These are phyloP conservation scores for Quadriops clusia DNA, from an alignment of 2,888 invertebrate species.

Conservation along the genomic window DNA sequence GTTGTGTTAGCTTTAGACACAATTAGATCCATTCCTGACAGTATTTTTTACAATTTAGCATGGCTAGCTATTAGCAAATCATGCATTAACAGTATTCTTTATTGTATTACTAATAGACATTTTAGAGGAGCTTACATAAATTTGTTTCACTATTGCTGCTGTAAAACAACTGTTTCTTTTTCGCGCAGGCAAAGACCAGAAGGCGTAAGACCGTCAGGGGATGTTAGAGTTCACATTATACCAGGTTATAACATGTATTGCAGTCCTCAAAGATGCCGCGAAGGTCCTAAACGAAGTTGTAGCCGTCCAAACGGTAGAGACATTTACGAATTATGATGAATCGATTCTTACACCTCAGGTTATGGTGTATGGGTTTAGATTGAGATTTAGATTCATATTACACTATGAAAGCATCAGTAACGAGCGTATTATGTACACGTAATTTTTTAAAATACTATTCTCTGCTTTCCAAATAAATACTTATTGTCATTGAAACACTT, in stretches of 20 bases:
- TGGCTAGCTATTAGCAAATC: constrained; percentile 62
- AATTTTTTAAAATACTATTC: too few relatives aligned
- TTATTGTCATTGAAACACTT: too few relatives aligned
- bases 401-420: constrained; percentile 4
- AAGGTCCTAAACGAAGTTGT: constrained; percentile 31
- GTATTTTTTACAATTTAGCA: constrained; percentile 52
- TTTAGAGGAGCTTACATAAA: constrained; percentile 61
- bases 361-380: constrained; percentile 33
- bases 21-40: constrained; percentile 37
- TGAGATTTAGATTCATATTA: too few relatives aligned
- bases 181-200: constrained; percentile 46
- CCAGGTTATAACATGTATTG: constrained; percentile 57
- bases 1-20: constrained; percentile 46
- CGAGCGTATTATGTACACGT: too few relatives aligned
- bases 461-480: too few relatives aligned
- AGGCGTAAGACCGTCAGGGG: constrained; percentile 40
- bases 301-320: constrained; percentile 41
- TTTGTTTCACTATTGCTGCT: constrained; percentile 69
- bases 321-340: constrained; percentile 45
- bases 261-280: constrained; percentile 43
- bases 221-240: constrained; percentile 66
- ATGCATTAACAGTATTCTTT: constrained; percentile 52
- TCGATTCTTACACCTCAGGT: constrained; percentile 24
- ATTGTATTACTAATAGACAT: constrained; percentile 50
- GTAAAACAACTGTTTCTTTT: constrained; percentile 61